phyloP scores from a whole-genome alignment of 2,888 invertebrate genomes.

The Drosophila tripunctata region DNA sequence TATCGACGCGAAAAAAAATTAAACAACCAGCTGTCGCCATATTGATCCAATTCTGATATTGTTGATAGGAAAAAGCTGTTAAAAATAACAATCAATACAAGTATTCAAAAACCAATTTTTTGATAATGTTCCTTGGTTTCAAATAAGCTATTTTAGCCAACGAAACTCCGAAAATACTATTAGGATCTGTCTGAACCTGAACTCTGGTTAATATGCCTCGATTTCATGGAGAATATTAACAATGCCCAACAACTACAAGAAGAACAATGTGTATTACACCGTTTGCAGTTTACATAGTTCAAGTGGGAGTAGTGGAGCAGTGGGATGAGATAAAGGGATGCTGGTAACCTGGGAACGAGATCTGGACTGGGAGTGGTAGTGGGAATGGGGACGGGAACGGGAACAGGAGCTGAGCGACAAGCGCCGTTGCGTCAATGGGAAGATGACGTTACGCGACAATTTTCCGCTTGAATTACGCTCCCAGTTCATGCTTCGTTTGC shows the following conservation, averaged over 20 bases:
- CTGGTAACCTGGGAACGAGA: neutral
- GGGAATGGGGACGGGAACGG: neutral
- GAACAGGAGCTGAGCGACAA: constrained; percentile 44
- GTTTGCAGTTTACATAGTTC: constrained; percentile 63
- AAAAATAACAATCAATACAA: no score
- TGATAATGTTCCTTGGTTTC: no score
- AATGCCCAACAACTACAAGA: constrained; percentile 44
- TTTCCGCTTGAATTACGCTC: constrained; percentile 82
- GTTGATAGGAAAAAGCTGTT: no score
- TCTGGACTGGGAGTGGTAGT: neutral
- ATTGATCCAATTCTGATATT: no score
- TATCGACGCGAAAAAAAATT: no score
- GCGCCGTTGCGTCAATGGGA: constrained; percentile 61
- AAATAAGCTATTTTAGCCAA: neutral
- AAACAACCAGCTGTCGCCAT: no score
- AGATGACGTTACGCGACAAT: constrained; percentile 80
- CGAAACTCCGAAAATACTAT: neutral
- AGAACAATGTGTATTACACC: constrained; percentile 62
- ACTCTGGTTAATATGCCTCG: constrained; percentile 62
- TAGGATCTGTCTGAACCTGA: constrained; percentile 1
- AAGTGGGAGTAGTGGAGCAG: constrained; percentile 18
- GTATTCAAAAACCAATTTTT: no score
- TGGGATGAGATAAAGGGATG: no score
- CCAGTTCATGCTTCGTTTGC: constrained; percentile 81
- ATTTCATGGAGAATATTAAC: constrained; percentile 71